Conservation (phyloP, 2,113 vertebrate species). For the Stegostoma tigrinum region DNA sequence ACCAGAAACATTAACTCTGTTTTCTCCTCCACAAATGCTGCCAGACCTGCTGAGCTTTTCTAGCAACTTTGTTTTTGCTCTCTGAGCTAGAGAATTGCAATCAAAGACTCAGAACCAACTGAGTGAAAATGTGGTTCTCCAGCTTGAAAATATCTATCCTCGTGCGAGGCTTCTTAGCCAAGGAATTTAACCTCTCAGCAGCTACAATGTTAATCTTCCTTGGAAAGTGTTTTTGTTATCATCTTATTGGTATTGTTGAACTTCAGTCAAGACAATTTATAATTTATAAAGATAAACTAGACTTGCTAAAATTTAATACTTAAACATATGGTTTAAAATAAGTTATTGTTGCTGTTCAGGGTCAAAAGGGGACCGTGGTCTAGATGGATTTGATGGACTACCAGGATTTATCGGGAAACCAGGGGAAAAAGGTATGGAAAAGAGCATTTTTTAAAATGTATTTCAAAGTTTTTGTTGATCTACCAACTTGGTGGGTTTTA, state of each 20-base stretch:
- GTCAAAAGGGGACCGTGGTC: conserved; percentile 78
- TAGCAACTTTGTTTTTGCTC: too few species aligned
- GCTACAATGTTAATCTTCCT: too few species aligned
- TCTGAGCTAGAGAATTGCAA: background rate
- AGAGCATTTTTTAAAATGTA: conserved; percentile 27
- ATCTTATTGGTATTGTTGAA: background rate
- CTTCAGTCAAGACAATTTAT: background rate
- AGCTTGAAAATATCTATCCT: background rate
- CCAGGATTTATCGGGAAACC: conserved; percentile 80
- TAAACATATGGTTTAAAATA: background rate
- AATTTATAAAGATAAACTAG: background rate
- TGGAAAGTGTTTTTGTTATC: background rate
- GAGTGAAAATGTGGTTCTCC: background rate
- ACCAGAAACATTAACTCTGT: too few species aligned
- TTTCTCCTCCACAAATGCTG: too few species aligned
- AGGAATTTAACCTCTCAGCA: too few species aligned
- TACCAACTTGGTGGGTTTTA: background rate
- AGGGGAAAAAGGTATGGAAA: conserved; percentile 71
- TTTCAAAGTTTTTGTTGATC: conserved; percentile 35
- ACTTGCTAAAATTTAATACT: background rate
- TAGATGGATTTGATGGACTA: conserved; percentile 61
- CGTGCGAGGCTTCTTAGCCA: background rate
- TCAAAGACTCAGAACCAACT: background rate
- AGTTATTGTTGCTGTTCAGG: conserved; percentile 54
- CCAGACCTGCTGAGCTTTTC: too few species aligned